Evolutionary conservation across 2,113 vertebrate genomes (phyloP), one percentile per base, ranked within the genome.

Genomic region (Clarias gariepinus): DNA sequence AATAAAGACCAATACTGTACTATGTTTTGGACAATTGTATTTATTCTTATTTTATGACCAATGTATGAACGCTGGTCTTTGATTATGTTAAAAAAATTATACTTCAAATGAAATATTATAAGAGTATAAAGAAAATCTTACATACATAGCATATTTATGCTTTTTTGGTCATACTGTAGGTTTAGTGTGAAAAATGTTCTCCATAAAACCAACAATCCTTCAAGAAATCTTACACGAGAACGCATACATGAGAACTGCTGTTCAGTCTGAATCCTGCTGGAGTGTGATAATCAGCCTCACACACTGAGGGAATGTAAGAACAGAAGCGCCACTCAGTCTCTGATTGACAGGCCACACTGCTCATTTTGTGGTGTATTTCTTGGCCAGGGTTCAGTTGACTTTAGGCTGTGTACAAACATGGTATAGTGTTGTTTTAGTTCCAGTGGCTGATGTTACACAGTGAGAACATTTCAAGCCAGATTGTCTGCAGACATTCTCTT

Each of bases 231-330:
- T 47, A 47, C 47, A 47, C 47, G 47, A 47, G 47, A 47, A 47
- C 5, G 28, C 18, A 3, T 76, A 60, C 73, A 63, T 86, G 74
- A 23, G 36, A 61, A 85, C 82, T 41, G 64, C 55, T 15, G 23
- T 25, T 85, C 41, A 63, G 63, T 47, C 61, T 8, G 69, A 82
- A 47, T 86, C 68, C 19, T 63, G 73, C 61, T 73, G 69, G 52
- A 77, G 47, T 85, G 47, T 71, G 78, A 87, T 76, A 86, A 84
- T 89, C 55, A 79, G 55, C 28, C 88, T 89, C 64, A 80, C 81
- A 81, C 85, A 57, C 85, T 13, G 76, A 60, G 36, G 61, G 28
- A 79, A 82, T 79, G 23, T 47, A 87, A 66, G 84, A 85, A 71
- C 80, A 80, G 63, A 85, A 74, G 58, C 23, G 64, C n/a, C 63